A percentile compares a stretch with the other conserved stretches of the same genome.
Conservation (phyloP, 2,888 invertebrate genomes). For the Oscheius sp. region DNA sequence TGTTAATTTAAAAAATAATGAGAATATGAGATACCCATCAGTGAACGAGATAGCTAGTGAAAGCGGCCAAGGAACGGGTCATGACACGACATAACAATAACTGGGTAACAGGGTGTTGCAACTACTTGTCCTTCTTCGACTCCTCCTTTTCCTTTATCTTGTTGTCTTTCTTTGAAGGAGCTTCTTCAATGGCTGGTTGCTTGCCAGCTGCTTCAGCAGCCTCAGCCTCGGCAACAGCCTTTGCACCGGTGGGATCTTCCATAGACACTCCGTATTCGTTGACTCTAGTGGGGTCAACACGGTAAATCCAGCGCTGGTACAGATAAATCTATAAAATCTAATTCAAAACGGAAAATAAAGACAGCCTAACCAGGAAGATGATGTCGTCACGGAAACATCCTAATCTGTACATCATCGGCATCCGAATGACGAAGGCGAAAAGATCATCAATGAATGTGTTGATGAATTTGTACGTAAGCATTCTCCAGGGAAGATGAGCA, state of each 20-base stretch:
- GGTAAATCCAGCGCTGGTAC: slow-evolving; percentile 98
- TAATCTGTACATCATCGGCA: slow-evolving; percentile 95
- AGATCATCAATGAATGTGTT: slow-evolving; percentile 99
- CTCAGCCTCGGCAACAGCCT: slow-evolving; percentile 18
- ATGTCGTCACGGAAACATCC: slow-evolving; percentile 99
- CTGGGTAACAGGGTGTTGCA: background rate
- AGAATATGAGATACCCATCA: background rate
- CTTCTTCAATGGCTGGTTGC: background rate
- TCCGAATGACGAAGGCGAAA: slow-evolving; percentile 99
- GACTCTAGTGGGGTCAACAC: slow-evolving; percentile 90
- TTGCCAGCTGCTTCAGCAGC: background rate
- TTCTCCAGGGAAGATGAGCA: slow-evolving; percentile 98
- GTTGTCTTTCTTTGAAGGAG: background rate
- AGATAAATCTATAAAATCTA: slow-evolving; percentile 79
- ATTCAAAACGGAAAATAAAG: background rate
- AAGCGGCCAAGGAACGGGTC: background rate
- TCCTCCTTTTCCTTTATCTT: slow-evolving; percentile 18
- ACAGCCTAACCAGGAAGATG: slow-evolving; percentile 86
- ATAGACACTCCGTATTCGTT: slow-evolving; percentile 99
- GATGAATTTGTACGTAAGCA: slow-evolving; percentile 99
- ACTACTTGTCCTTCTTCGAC: slow-evolving; percentile 32
- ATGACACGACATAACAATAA: background rate
- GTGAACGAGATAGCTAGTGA: background rate
- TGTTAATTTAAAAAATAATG: no score
- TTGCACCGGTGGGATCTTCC: slow-evolving; percentile 76